Conservation (phyloP, 2,888 invertebrate species). For the Cephus pulcher region DNA sequence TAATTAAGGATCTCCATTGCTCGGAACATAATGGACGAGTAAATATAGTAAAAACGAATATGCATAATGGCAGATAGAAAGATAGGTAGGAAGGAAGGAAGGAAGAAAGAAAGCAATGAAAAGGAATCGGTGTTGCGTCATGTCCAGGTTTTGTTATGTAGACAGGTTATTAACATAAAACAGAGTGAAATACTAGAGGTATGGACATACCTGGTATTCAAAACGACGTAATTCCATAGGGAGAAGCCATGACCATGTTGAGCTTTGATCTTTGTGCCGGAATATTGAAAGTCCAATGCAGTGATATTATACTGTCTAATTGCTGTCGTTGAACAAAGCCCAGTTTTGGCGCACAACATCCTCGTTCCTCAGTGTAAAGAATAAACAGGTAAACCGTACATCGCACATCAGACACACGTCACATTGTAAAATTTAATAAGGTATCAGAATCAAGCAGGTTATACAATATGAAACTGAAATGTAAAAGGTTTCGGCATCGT, state of each 20-base stretch:
- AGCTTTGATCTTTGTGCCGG: constrained; percentile 57
- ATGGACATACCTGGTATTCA: constrained; percentile 26
- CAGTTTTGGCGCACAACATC: background rate
- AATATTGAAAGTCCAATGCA: constrained; percentile 52
- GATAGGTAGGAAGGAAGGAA: background rate
- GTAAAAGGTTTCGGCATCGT: background rate
- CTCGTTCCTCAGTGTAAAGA: background rate
- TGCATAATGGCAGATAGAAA: background rate
- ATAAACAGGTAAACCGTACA: background rate
- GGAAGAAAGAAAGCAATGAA: background rate
- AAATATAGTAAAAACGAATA: background rate
- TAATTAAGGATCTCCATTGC: background rate
- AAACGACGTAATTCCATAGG: constrained; percentile 44
- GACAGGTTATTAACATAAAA: constrained; percentile 24
- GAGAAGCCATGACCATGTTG: constrained; percentile 14
- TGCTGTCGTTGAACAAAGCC: constrained; percentile 52
- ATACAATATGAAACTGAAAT: background rate
- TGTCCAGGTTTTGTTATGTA: background rate
- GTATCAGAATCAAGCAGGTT: background rate
- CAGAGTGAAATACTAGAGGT: constrained; percentile 15
- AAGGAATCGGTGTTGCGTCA: background rate
- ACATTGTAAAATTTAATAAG: background rate
- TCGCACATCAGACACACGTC: background rate
- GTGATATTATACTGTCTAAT: constrained; percentile 46
- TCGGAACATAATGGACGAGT: background rate